phyloP scores from a whole-genome alignment of 2,888 invertebrate genomes.

The Vannuccia rotundouncinata region DNA sequence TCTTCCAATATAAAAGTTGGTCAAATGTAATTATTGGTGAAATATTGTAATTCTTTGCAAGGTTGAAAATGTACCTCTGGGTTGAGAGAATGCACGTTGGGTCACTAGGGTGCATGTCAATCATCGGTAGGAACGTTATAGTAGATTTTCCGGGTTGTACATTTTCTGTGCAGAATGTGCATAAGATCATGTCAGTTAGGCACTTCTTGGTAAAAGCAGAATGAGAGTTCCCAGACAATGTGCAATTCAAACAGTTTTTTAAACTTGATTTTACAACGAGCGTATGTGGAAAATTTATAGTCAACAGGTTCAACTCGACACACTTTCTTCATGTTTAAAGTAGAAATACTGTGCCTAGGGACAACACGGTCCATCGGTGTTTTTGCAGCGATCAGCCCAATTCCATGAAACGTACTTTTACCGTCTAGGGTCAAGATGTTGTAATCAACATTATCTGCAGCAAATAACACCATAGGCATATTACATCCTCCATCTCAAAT shows the following conservation, averaged over 20 bases:
- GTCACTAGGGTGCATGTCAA: conserved; percentile 35
- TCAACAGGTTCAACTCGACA: conserved; percentile 39
- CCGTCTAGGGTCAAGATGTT: conserved; percentile 44
- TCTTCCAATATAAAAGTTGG: conserved; percentile 37
- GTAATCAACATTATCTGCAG: conserved; percentile 46
- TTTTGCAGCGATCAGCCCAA: conserved; percentile 43
- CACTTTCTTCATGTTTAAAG: conserved; percentile 36
- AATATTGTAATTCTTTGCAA: conserved; percentile 31
- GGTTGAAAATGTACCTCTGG: conserved; percentile 28
- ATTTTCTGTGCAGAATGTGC: conserved; percentile 37
- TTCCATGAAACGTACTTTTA: conserved; percentile 43
- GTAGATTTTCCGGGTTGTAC: conserved; percentile 13
- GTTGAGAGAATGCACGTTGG: conserved; percentile 38
- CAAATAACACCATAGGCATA: conserved; percentile 42
- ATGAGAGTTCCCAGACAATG: conserved; percentile 36
- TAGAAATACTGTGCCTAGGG: conserved; percentile 34
- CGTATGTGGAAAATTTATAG: conserved; percentile 37
- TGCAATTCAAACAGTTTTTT: conserved; percentile 37
- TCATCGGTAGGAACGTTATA: conserved; percentile 35
- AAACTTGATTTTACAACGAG: conserved; percentile 1
- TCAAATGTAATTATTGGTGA: conserved; percentile 27
- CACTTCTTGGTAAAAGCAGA: conserved; percentile 13
- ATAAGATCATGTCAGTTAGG: conserved; percentile 41
- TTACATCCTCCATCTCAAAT: conserved; percentile 34
- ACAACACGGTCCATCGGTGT: conserved; percentile 41